Evolutionary conservation across 2,113 vertebrate genomes (phyloP), one percentile per base, ranked within the genome.

Genomic region (Fukomys damarensis): DNA sequence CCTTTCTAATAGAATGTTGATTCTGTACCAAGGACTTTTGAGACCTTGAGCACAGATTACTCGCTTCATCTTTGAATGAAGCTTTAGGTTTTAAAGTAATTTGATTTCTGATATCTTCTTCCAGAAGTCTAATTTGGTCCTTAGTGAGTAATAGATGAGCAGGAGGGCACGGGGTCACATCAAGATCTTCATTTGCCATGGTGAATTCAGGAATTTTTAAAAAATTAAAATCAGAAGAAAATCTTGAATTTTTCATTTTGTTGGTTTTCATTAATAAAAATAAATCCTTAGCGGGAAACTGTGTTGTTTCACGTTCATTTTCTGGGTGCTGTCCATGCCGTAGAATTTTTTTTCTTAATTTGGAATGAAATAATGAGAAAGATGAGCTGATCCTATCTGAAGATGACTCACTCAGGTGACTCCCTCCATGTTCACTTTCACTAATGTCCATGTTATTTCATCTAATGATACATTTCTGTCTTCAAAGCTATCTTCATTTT

Each of bases 211-310:
- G 80, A 17, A 41, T 61, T 74, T 59, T 70, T 41, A 76, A 77
- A 94, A 89, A 93, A 49, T 61, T 89, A 61, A 89, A 43, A 84
- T 89, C 91, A 85, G 96, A 88, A 95, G 93, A 83, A 83, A 83
- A 63, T 1, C 2, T 46, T 58, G 59, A 6, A 5, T 38, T 95
- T 89, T 93, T 87, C 58, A 80, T 89, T 86, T 86, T 92, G 41
- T 96, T 97, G 58, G 49, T 85, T 98, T 97, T 97, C 96, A 97
- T 94, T 65, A 93, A 82, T 68, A 96, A 93, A 96, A 85, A 74
- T 65, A 96, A 90, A 43, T 66, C 85, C 65, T 89, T 97, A 28
- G 93, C 72, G 32, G 93, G 87, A 94, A 87, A 72, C 61, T 76
- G 89, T 81, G 46, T 10, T 83, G 65, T 68, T 87, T 94, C 30